Base-by-base conservation (phyloP, 2,797 vertebrate genomes). In the Phaenicophaeus curvirostris region DNA sequence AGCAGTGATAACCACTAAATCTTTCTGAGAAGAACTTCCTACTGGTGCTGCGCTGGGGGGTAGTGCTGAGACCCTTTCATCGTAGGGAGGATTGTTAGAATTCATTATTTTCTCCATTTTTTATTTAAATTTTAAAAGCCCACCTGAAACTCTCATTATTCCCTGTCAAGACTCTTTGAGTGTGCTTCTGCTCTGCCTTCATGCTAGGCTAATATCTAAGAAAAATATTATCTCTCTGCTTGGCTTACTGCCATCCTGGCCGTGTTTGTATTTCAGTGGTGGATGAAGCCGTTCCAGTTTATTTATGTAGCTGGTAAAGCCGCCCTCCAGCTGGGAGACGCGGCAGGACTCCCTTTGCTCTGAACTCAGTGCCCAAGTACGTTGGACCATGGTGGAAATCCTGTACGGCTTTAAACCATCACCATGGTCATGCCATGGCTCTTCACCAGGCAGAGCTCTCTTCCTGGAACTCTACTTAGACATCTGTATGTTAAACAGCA, bases 61-160 rank as follows among this genome's bases (percentile, higher is more conserved):
- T 12, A n/a, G 11, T 2, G 1, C 75, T 23, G 57, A 71, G 80
- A 55, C 54, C 48, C 68, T 87, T 91, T 92, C 73, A 92, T 93
- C 81, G 37, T 3, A 48, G 78, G 44, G n/a, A 92, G 25, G 58
- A 51, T 41, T 67, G 77, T 46, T 79, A 50, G 59, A 87, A 93
- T 59, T 69, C 84, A 80, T 74, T 57, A 59, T 92, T 92, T 96
- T 46, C 89, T 83, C 81, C 55, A 54, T 78, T 87, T 85, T 73
- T 50, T 24, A 42, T 72, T 80, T 83, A 89, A 57, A 91, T 53
- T 87, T 83, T 42, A 23, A 92, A 86, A 95, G 76, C 48, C 57
- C 87, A 93, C 91, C 96, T 92, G 85, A 96, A 96, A 77, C 65
- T 41, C 89, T 92, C 91, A 77, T 93, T 87, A 87, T 33, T 93